phyloP scores from a whole-genome alignment of 2,888 invertebrate species.

The Ecliptopera silaceata region DNA sequence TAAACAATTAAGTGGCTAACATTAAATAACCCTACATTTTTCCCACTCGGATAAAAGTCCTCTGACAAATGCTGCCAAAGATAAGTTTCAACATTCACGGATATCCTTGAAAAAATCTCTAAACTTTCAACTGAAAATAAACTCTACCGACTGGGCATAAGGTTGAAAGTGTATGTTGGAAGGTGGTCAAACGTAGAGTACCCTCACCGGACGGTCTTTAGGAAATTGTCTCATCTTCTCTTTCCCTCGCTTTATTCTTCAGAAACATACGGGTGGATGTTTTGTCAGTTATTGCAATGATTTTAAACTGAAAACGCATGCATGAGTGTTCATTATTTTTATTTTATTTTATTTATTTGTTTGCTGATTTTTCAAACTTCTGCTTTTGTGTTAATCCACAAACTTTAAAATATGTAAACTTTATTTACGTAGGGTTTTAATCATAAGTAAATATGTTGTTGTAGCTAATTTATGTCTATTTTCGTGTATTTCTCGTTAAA shows the following conservation, averaged over 20 bases:
- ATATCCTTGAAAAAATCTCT: constrained; percentile 23
- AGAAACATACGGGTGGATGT: constrained; percentile 16
- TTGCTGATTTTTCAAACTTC: no score
- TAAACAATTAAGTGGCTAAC: constrained; percentile 28
- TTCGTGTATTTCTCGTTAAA: background rate
- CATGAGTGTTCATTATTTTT: no score
- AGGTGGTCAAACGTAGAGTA: constrained; percentile 29
- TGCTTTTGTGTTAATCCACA: no score
- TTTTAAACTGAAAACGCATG: no score
- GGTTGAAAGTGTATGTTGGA: constrained; percentile 20
- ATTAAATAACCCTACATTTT: constrained; percentile 24
- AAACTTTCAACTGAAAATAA: constrained; percentile 8
- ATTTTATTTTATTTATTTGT: no score
- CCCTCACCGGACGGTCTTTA: constrained; percentile 34
- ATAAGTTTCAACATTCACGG: constrained; percentile 33
- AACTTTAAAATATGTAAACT: no score
- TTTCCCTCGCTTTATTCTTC: constrained; percentile 23
- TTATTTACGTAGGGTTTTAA: no score
- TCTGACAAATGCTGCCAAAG: constrained; percentile 30
- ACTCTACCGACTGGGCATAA: constrained; percentile 15
- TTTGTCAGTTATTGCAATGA: background rate
- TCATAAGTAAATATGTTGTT: no score
- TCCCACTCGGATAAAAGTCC: constrained; percentile 25
- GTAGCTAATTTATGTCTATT: no score
- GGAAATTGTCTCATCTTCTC: constrained; percentile 36